phyloP scores from a whole-genome alignment of 2,113 vertebrate genomes.

The Pristiophorus japonicus region DNA sequence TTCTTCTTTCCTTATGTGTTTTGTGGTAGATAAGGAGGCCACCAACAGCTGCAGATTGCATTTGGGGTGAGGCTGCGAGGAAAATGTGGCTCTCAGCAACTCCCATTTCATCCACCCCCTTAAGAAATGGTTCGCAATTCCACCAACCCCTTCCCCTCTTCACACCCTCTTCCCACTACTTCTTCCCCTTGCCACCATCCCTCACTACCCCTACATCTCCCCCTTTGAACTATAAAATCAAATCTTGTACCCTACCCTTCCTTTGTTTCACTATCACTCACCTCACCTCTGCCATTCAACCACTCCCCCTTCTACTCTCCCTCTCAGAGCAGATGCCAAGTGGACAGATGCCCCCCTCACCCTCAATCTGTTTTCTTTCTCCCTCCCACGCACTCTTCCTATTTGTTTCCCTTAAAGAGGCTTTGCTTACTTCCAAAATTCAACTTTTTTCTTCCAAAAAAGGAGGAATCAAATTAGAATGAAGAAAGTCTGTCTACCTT shows the following conservation, averaged over 20 bases:
- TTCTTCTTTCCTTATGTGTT: background rate
- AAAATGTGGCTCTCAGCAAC: background rate
- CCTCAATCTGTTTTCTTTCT: background rate
- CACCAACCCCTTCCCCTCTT: background rate
- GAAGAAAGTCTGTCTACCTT: background rate
- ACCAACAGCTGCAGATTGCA: background rate
- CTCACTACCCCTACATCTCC: background rate
- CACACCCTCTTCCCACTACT: too few relatives aligned
- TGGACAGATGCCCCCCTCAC: background rate
- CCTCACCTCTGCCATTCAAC: background rate
- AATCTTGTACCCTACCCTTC: background rate
- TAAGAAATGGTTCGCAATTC: background rate
- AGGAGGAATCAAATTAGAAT: background rate
- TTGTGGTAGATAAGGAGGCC: background rate
- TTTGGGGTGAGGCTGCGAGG: background rate
- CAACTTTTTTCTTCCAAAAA: background rate
- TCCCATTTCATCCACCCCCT: background rate
- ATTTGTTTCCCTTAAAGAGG: background rate
- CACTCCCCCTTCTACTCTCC: too few relatives aligned
- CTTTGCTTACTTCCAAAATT: background rate
- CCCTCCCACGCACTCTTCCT: background rate
- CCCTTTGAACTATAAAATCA: background rate
- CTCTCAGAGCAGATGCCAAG: background rate
- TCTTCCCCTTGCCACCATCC: background rate
- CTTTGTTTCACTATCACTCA: background rate